phyloP scores from a whole-genome alignment of 2,888 invertebrate species.

The Punctoribates punctum region DNA sequence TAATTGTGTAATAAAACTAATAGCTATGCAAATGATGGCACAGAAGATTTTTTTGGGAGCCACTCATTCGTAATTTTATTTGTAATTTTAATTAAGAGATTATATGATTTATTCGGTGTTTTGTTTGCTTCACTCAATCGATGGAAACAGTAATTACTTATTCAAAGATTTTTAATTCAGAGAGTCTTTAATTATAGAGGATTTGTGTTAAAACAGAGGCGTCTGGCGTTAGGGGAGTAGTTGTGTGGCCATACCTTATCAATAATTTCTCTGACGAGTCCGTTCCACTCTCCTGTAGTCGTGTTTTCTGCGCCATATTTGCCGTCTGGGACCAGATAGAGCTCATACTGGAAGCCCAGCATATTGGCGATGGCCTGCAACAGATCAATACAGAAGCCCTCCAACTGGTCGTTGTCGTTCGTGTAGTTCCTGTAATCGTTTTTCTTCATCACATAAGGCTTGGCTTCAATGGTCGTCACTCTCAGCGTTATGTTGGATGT shows the following conservation, averaged over 20 bases:
- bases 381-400: conserved; percentile 86
- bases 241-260: conserved; percentile 44
- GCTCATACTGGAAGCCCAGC: conserved; percentile 81
- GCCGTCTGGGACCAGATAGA: conserved; percentile 74
- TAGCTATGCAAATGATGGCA: no score
- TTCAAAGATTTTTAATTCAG: not conserved
- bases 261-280: conserved; percentile 55
- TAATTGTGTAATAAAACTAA: no score
- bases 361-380: conserved; percentile 71
- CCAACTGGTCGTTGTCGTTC: conserved; percentile 59
- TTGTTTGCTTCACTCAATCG: not conserved
- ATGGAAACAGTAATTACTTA: not conserved
- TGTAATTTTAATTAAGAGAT: not conserved
- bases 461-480: conserved; percentile 72
- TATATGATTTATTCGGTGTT: not conserved
- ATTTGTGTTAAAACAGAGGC: not conserved
- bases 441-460: conserved; percentile 36
- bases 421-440: conserved; percentile 56
- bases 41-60: no score
- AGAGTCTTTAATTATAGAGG: not conserved
- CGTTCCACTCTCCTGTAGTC: conserved; percentile 53
- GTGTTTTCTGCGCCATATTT: conserved; percentile 70
- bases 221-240: not conserved
- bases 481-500: conserved; percentile 79
- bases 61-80: not conserved